Evolutionary conservation across 2,888 invertebrate genomes (phyloP).

Genomic region (Drosophila meridionalis): DNA sequence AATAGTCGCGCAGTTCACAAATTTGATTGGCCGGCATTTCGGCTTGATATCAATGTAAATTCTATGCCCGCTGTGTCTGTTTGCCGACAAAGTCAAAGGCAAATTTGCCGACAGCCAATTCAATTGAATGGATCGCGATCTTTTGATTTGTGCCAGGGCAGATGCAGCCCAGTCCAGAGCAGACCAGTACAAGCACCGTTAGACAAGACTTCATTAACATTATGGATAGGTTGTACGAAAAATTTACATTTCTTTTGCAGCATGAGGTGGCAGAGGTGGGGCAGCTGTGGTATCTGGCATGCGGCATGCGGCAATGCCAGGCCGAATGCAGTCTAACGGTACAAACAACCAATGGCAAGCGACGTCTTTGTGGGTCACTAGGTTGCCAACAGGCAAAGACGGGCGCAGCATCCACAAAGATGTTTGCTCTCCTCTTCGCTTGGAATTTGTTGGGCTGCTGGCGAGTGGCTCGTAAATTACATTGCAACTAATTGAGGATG

Average conservation of each 20-base stretch:
- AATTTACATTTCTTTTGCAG: slow-evolving; percentile 55
- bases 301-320: slow-evolving; percentile 49
- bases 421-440: slow-evolving; percentile 12
- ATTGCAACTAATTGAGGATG: slow-evolving; percentile 75
- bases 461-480: slow-evolving; percentile 60
- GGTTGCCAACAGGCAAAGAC: slow-evolving; percentile 54
- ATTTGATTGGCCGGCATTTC: slow-evolving; percentile 51
- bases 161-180: slow-evolving; percentile 22
- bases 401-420: slow-evolving; percentile 35
- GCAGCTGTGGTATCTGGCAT: slow-evolving; percentile 19
- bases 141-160: slow-evolving; percentile 55
- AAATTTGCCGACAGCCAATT: slow-evolving; percentile 63
- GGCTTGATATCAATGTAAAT: slow-evolving; percentile 48
- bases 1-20: slow-evolving; percentile 46
- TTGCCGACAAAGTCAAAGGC: slow-evolving; percentile 80
- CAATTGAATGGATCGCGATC: slow-evolving; percentile 66
- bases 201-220: slow-evolving; percentile 70
- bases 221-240: slow-evolving; percentile 62
- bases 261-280: slow-evolving; percentile 23
- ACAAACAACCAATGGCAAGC: slow-evolving; percentile 49
- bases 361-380: slow-evolving; percentile 69
- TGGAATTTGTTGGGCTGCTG: slow-evolving; percentile 37
- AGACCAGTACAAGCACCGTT: slow-evolving; percentile 40
- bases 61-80: slow-evolving; percentile 66
- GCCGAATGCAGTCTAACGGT: slow-evolving; percentile 70